Evolutionary conservation across 2,113 vertebrate species (phyloP).

Genomic region (Lathamus discolor): DNA sequence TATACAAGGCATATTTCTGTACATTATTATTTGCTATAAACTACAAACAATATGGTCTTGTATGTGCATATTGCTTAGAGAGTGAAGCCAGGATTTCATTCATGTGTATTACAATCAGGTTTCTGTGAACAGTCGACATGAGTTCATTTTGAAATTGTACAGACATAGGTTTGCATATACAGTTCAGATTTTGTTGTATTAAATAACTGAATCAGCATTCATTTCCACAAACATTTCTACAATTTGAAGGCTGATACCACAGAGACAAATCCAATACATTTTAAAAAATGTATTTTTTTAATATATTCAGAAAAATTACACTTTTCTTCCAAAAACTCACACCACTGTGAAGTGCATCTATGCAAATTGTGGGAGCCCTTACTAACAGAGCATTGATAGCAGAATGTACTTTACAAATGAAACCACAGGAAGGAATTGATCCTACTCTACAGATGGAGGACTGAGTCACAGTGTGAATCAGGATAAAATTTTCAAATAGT

Average conservation of each 20-base stretch:
- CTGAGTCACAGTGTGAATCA: not conserved
- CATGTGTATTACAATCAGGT: not conserved
- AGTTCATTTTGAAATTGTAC: not conserved
- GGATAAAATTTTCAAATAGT: not conserved
- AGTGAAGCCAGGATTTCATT: not conserved
- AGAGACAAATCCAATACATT: not conserved
- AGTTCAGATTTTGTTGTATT: not conserved
- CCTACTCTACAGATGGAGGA: conserved; percentile 11
- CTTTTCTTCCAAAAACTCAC: not conserved
- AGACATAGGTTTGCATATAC: not conserved
- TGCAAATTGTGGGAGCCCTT: conserved; percentile 6
- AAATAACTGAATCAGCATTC: not conserved
- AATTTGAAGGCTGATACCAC: not conserved
- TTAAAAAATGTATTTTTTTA: not conserved
- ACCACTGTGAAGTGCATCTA: not conserved
- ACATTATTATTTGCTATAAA: not conserved
- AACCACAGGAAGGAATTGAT: not conserved
- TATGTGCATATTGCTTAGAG: not conserved
- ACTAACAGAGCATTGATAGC: not conserved
- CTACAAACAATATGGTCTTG: not conserved
- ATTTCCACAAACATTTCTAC: not conserved
- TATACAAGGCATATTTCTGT: not conserved
- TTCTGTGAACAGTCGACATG: not conserved
- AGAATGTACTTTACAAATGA: conserved; percentile 13
- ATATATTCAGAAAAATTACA: not conserved